Conservation (phyloP, 2,113 vertebrate species). For the Larimichthys crocea region DNA sequence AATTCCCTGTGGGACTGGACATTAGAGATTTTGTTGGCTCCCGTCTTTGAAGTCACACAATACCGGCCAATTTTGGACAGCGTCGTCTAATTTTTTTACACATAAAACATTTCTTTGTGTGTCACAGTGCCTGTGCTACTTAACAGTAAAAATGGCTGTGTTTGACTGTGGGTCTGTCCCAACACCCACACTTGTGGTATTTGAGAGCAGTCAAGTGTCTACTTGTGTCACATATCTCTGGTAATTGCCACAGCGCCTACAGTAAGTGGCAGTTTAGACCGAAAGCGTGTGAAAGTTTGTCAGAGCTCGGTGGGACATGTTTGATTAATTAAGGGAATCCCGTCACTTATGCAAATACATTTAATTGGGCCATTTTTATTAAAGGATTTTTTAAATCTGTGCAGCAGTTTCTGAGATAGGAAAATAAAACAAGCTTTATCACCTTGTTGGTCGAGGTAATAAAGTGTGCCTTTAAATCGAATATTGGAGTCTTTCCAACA, state of each 20-base stretch:
- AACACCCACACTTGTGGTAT: not conserved
- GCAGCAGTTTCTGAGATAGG: not conserved
- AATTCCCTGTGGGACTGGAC: constrained; percentile 20
- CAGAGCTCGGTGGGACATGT: not conserved
- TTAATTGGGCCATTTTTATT: too few relatives aligned
- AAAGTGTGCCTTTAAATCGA: not conserved
- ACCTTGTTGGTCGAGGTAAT: not conserved
- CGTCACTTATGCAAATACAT: not conserved
- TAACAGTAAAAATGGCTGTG: not conserved
- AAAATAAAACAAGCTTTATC: not conserved
- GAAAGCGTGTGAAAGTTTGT: not conserved
- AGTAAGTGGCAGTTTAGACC: not conserved
- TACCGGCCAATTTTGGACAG: not conserved
- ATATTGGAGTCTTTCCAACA: not conserved
- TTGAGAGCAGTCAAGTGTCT: not conserved
- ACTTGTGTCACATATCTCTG: not conserved
- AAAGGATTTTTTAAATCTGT: not conserved
- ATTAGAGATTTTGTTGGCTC: constrained; percentile 13
- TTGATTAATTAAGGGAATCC: not conserved
- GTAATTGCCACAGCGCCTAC: not conserved
- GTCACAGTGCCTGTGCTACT: not conserved
- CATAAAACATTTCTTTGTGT: not conserved
- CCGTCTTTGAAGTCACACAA: not conserved
- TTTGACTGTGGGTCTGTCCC: not conserved
- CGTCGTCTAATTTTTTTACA: not conserved